Percentiles rank a stretch among this genome's conserved stretches.
Evolutionary conservation across 2,113 vertebrate genomes (phyloP).

Genomic region (Cyanistes caeruleus): DNA sequence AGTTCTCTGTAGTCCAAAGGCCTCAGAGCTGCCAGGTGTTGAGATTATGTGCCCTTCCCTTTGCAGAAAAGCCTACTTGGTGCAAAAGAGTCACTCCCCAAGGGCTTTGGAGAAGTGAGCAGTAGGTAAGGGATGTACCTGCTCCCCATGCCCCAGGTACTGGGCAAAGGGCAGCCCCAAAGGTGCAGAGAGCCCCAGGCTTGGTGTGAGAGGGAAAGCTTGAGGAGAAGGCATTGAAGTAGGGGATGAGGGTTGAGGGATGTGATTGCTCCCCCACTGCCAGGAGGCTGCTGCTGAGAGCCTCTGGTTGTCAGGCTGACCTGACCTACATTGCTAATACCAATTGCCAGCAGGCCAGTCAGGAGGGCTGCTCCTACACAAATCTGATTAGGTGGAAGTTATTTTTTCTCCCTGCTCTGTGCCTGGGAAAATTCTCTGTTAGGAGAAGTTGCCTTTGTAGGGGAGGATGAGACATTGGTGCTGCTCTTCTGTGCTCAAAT

Average conservation of each 20-base stretch:
- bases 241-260: neutral
- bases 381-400: slow-evolving; percentile 19
- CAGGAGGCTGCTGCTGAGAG: neutral
- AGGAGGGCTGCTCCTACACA: neutral
- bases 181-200: neutral
- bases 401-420: neutral
- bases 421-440: neutral
- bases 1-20: neutral
- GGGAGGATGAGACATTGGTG: neutral
- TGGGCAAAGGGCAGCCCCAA: neutral
- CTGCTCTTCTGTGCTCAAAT: neutral
- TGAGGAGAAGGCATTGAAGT: neutral
- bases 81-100: fast-evolving
- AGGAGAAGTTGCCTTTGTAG: fast-evolving
- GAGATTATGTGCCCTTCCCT: neutral
- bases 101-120: neutral
- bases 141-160: neutral
- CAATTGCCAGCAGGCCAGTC: neutral
- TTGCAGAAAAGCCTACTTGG: neutral
- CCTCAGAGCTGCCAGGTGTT: neutral
- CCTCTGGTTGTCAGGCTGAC: neutral
- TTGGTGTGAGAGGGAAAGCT: neutral
- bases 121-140: neutral
- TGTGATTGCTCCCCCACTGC: neutral
- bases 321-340: slow-evolving; percentile 48